Conservation (phyloP, 2,888 invertebrate species). For the Oeneis ivallda region DNA sequence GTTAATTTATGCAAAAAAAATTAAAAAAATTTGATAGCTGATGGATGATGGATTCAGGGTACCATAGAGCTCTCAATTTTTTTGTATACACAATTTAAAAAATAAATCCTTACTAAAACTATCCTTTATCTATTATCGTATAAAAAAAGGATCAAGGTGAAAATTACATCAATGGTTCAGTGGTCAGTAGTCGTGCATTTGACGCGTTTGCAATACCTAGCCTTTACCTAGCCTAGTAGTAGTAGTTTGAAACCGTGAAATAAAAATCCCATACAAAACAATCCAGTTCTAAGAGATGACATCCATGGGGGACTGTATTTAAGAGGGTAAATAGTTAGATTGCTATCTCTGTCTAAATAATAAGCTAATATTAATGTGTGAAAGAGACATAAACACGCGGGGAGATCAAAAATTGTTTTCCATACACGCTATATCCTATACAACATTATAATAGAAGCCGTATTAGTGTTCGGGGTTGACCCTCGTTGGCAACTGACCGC, state of each 20-base stretch:
- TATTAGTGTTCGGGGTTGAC: slow-evolving; percentile 16
- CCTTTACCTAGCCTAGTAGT: too few relatives aligned
- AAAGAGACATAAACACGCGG: slow-evolving; percentile 18
- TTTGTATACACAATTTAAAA: too few relatives aligned
- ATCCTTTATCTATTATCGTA: too few relatives aligned
- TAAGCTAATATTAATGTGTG: slow-evolving; percentile 6
- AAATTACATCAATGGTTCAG: too few relatives aligned
- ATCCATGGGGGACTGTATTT: slow-evolving; percentile 17
- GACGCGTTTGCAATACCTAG: too few relatives aligned
- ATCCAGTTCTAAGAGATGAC: slow-evolving; percentile 6
- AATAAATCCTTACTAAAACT: background rate
- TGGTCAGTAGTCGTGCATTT: too few relatives aligned
- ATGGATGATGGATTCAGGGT: too few relatives aligned
- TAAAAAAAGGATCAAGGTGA: too few relatives aligned
- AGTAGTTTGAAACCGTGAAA: too few relatives aligned
- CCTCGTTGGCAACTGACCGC: slow-evolving; percentile 18
- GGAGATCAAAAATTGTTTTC: slow-evolving; percentile 24
- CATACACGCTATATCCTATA: slow-evolving; percentile 18
- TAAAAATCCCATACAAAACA: background rate
- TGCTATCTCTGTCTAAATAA: slow-evolving; percentile 5
- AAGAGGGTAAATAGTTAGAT: slow-evolving; percentile 7
- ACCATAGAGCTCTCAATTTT: too few relatives aligned
- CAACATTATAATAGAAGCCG: slow-evolving; percentile 24
- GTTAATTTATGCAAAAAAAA: too few relatives aligned
- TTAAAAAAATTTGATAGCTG: too few relatives aligned